phyloP scores from a whole-genome alignment of 1,140 invertebrate genomes.

The Heterodera carotae region DNA sequence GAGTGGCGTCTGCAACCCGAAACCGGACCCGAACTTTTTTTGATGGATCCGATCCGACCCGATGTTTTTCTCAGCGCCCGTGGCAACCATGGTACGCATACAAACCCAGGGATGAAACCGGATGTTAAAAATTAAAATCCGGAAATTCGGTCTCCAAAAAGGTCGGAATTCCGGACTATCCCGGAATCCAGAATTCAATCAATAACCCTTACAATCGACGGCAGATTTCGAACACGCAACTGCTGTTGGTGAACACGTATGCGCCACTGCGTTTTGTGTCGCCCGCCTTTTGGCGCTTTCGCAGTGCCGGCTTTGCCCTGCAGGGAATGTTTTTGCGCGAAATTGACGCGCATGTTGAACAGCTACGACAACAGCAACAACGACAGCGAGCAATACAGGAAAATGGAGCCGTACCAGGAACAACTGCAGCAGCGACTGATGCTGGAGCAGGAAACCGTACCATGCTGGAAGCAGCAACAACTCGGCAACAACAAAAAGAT shows the following conservation, averaged over 20 bases:
- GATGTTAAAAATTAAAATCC: not conserved
- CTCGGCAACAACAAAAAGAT: no score
- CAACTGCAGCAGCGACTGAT: not conserved
- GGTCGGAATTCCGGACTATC: no score
- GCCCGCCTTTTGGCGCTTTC: slow-evolving; percentile 49
- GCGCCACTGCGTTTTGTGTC: slow-evolving; percentile 48
- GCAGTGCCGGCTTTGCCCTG: slow-evolving; percentile 48
- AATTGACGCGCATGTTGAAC: slow-evolving; percentile 48
- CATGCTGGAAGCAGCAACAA: no score
- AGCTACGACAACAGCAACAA: not conserved
- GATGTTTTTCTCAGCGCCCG: no score
- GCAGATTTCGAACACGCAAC: slow-evolving; percentile 47
- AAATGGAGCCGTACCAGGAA: not conserved
- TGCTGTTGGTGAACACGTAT: slow-evolving; percentile 51
- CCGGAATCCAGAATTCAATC: not conserved
- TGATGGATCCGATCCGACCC: no score
- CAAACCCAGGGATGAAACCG: no score
- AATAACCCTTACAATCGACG: not conserved
- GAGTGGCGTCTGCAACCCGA: no score
- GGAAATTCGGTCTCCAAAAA: no score
- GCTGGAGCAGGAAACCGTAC: no score
- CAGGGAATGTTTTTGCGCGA: slow-evolving; percentile 53
- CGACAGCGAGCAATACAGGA: slow-evolving; percentile 1
- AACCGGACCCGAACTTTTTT: no score
- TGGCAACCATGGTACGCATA: no score